These are phyloP conservation scores for Pyxicephalus adspersus DNA, from an alignment of 2,113 vertebrate species.

Conservation along the genomic window DNA sequence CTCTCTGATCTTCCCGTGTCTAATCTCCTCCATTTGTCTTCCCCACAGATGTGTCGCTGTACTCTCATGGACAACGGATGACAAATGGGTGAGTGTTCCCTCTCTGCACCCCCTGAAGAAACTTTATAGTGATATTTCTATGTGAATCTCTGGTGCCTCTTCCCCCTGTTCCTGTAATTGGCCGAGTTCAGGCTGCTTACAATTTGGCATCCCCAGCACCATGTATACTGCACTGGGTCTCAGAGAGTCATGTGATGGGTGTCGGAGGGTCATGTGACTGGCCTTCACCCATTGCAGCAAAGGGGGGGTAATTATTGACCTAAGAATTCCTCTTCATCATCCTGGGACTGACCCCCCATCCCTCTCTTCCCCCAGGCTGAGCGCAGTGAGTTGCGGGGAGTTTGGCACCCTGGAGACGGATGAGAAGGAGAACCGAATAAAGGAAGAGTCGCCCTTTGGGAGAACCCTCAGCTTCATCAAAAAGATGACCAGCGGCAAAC, in stretches of 20 bases:
- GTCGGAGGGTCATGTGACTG: too few relatives aligned
- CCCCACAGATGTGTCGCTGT: conserved; percentile 52
- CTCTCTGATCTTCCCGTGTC: background rate
- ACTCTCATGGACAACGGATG: conserved; percentile 49
- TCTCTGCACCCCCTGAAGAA: conserved; percentile 9
- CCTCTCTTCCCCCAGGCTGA: background rate
- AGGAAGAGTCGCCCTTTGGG: conserved; percentile 64
- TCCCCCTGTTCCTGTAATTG: background rate
- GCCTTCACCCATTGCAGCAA: too few relatives aligned
- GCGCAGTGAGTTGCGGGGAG: conserved; percentile 63
- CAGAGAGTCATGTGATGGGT: too few relatives aligned
- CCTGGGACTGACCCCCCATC: background rate
- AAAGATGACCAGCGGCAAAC: conserved; percentile 76
- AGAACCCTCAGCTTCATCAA: conserved; percentile 78
- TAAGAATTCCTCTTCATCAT: too few relatives aligned
- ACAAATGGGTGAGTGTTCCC: conserved; percentile 59
- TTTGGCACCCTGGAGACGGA: conserved; percentile 62
- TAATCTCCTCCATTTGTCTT: background rate
- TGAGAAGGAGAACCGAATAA: conserved; percentile 59
- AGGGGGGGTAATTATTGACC: too few relatives aligned
- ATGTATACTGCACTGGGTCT: background rate
- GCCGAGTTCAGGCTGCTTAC: background rate
- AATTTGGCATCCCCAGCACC: background rate
- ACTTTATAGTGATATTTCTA: too few relatives aligned
- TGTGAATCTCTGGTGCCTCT: too few relatives aligned